phyloP scores from a whole-genome alignment of 2,888 invertebrate species.

The Epirrhoe tristata region DNA sequence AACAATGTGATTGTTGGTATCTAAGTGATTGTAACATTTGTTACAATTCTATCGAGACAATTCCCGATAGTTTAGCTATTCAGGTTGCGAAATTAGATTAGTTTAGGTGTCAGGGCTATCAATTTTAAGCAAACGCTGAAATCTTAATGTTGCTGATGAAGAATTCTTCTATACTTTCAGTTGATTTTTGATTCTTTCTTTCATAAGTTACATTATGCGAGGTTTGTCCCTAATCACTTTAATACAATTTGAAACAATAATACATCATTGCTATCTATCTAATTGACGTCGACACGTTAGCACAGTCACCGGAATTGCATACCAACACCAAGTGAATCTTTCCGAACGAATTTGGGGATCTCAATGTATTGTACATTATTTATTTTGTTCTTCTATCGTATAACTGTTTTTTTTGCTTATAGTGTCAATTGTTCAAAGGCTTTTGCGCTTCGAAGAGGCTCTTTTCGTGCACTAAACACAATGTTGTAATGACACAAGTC shows the following conservation, averaged over 20 bases:
- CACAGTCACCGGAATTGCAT: not conserved
- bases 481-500: no score
- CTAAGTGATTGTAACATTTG: constrained; percentile 4
- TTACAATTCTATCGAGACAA: not conserved
- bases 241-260: not conserved
- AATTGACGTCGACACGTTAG: not conserved
- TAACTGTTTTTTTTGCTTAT: no score
- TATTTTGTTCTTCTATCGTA: not conserved
- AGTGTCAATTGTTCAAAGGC: no score
- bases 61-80: constrained; percentile 7
- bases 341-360: not conserved
- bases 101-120: constrained; percentile 19
- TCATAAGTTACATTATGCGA: no score
- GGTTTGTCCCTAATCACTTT: not conserved
- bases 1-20: constrained; percentile 8
- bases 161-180: not conserved
- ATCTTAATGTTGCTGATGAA: not conserved
- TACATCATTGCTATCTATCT: not conserved
- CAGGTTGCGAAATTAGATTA: constrained; percentile 11
- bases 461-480: no score
- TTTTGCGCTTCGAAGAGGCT: no score
- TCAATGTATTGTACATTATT: no score
- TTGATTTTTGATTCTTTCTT: not conserved
- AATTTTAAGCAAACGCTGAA: not conserved
- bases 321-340: not conserved